A percentile compares a stretch with the other conserved stretches of the same genome.
Conservation (phyloP, 2,888 invertebrate genomes). For the Ditylenchus weischeri region DNA sequence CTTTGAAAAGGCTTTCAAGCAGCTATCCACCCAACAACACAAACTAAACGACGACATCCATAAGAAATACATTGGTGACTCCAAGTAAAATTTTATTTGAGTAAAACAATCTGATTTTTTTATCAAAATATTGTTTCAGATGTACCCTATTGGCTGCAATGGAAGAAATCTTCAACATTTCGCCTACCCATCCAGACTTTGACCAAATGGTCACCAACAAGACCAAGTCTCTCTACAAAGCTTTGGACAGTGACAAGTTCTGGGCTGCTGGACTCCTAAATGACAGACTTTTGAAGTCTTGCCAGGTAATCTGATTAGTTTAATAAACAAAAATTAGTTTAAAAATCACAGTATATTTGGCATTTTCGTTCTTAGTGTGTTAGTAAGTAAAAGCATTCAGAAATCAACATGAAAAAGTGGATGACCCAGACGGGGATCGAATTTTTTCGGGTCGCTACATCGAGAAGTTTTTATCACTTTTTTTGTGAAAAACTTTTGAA, state of each 20-base stretch:
- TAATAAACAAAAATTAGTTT: background rate
- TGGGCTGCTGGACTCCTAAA: constrained; percentile 49
- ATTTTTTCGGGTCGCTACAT: too few species aligned
- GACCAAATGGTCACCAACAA: constrained; percentile 38
- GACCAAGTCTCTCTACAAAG: constrained; percentile 42
- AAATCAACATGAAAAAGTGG: too few species aligned
- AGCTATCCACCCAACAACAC: constrained; percentile 15
- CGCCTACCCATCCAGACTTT: constrained; percentile 33
- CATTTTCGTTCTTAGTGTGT: too few species aligned
- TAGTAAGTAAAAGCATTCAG: too few species aligned
- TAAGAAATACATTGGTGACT: constrained; percentile 42
- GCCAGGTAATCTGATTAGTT: constrained; percentile 30
- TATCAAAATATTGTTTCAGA: constrained; percentile 4
- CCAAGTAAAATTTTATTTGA: constrained; percentile 34
- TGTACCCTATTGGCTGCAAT: constrained; percentile 47
- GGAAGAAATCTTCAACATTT: constrained; percentile 39
- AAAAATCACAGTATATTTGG: background rate
- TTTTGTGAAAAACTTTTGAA: too few species aligned
- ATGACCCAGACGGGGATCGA: too few species aligned
- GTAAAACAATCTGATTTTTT: too few species aligned
- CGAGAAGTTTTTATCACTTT: too few species aligned
- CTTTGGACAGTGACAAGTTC: constrained; percentile 52
- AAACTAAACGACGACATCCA: constrained; percentile 31
- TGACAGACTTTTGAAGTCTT: constrained; percentile 52
- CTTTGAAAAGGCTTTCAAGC: constrained; percentile 37